Conservation (phyloP, 92 coral and sea anemone genomes). For the Umimayanthus kanabou region DNA sequence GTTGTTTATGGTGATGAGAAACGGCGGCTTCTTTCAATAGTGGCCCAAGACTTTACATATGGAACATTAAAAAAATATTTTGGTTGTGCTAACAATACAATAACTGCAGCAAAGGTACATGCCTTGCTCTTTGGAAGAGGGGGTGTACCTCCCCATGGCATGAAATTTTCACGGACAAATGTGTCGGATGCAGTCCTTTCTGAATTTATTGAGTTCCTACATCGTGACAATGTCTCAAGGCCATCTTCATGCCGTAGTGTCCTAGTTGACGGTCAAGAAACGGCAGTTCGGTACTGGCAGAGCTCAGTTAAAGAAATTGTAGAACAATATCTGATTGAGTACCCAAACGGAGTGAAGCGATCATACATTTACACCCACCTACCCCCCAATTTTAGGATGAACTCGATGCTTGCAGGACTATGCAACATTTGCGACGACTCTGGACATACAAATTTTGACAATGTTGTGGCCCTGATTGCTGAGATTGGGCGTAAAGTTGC, state of each 20-base stretch:
- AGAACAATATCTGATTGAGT: constrained; percentile 1
- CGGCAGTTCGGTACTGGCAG: constrained; percentile 43
- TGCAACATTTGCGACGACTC: constrained; percentile 16
- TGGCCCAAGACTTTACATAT: neutral
- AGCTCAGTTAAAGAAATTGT: too few species aligned
- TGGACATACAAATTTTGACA: neutral
- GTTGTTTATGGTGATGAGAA: constrained; percentile 11
- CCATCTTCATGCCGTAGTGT: constrained; percentile 50
- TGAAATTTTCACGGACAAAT: neutral
- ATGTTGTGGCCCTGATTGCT: neutral
- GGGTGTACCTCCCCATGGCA: constrained; percentile 24
- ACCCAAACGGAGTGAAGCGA: constrained; percentile 5
- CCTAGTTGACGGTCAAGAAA: constrained; percentile 31
- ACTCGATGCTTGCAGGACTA: neutral
- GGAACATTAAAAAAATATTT: neutral
- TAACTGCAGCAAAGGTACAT: neutral
- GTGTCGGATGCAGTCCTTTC: neutral
- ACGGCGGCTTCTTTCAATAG: neutral
- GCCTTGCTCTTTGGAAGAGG: constrained; percentile 6
- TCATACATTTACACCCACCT: neutral
- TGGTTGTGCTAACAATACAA: neutral
- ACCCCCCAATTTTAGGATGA: neutral
- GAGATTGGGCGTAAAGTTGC: neutral
- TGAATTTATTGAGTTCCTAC: neutral
- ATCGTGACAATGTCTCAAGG: neutral